Evolutionary conservation across 2,888 invertebrate species (phyloP).

Genomic region (Drosophila leonis): DNA sequence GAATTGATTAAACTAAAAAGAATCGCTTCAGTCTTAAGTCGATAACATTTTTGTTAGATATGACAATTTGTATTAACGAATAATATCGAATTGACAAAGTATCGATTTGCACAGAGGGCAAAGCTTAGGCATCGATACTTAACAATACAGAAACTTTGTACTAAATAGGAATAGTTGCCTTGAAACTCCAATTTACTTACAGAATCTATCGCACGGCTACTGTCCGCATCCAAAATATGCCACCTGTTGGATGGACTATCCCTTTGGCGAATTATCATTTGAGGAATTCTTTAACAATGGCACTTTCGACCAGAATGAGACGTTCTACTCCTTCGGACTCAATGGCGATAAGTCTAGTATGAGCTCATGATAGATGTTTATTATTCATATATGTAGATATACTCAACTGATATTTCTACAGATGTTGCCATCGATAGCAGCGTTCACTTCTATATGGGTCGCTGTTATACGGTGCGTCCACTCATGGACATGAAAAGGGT

Average conservation of each 20-base stretch:
- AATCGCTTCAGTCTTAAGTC: too few relatives aligned
- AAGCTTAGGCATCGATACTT: too few relatives aligned
- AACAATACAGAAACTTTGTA: too few relatives aligned
- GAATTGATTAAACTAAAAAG: too few relatives aligned
- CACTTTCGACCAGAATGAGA: slow-evolving; percentile 87
- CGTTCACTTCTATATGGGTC: slow-evolving; percentile 87
- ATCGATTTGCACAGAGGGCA: too few relatives aligned
- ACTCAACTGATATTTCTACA: slow-evolving; percentile 61
- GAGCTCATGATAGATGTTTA: slow-evolving; percentile 59
- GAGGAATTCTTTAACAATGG: slow-evolving; percentile 88
- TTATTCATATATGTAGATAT: too few relatives aligned
- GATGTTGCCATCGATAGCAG: slow-evolving; percentile 86
- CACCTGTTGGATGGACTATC: slow-evolving; percentile 87
- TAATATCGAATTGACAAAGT: too few relatives aligned
- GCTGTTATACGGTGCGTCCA: slow-evolving; percentile 88
- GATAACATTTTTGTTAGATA: too few relatives aligned
- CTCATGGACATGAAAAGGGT: slow-evolving; percentile 85
- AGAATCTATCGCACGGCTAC: slow-evolving; percentile 57
- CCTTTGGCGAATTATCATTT: slow-evolving; percentile 87
- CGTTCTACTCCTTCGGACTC: slow-evolving; percentile 87
- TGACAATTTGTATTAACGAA: too few relatives aligned
- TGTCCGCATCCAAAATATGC: slow-evolving; percentile 86
- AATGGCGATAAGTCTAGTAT: slow-evolving; percentile 86
- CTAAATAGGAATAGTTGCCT: too few relatives aligned
- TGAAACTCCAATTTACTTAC: background rate